Percentiles rank a stretch among this genome's conserved stretches.
Conservation (phyloP, 1,140 invertebrate genomes). For the Cotesia typhae region DNA sequence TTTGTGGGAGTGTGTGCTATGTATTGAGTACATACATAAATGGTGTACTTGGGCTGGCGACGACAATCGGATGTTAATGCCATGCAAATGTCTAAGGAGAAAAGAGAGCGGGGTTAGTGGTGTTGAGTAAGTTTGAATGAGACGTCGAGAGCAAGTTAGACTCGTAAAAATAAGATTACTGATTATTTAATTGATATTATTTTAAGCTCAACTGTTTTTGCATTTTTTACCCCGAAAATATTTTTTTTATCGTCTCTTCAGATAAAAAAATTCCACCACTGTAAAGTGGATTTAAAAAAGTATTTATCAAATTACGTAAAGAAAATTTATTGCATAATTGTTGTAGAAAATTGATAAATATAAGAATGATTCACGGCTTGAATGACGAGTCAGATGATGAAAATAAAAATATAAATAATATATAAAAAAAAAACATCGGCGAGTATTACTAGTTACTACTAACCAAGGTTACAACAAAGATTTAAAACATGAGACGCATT, state of each 20-base stretch:
- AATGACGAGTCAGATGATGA: background rate
- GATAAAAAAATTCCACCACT: too few relatives aligned
- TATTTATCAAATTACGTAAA: too few relatives aligned
- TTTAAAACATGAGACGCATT: too few relatives aligned
- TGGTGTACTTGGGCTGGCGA: background rate
- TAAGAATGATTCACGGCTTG: too few relatives aligned
- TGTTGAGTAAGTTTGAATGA: background rate
- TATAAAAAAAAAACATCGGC: background rate
- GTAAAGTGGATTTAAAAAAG: too few relatives aligned
- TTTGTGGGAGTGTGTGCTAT: background rate
- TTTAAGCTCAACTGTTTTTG: background rate
- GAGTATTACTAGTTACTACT: too few relatives aligned
- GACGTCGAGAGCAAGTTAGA: constrained; percentile 14
- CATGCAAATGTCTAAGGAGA: constrained; percentile 49
- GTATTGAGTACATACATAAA: background rate
- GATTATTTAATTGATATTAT: too few relatives aligned
- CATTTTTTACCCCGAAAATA: too few relatives aligned
- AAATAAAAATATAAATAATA: background rate
- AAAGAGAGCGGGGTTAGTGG: constrained; percentile 37
- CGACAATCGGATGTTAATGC: constrained; percentile 55
- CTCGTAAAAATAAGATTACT: background rate
- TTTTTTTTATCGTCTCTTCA: too few relatives aligned
- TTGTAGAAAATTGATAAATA: too few relatives aligned
- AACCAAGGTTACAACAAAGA: too few relatives aligned
- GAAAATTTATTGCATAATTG: too few relatives aligned